Evolutionary conservation across 1,140 invertebrate genomes (phyloP).

Genomic region (Ptiloglossa arizonensis): DNA sequence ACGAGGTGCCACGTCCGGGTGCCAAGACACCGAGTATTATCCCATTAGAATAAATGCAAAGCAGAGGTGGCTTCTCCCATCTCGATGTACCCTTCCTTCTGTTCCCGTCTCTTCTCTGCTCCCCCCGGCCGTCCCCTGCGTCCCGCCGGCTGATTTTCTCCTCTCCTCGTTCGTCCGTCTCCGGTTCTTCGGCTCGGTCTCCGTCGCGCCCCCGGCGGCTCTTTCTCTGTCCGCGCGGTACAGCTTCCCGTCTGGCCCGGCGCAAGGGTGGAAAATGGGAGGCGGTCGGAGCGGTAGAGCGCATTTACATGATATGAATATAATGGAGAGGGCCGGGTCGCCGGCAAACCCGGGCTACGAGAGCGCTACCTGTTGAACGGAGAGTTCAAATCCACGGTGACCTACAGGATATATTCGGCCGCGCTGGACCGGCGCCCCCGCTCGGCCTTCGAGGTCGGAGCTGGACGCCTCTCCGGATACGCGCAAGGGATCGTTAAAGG

Average conservation of each 20-base stretch:
- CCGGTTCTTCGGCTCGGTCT: not conserved
- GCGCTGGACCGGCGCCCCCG: not conserved
- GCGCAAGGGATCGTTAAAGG: too few relatives aligned
- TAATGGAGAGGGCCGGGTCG: slow-evolving; percentile 78
- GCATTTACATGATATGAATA: slow-evolving; percentile 82
- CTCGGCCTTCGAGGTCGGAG: slow-evolving; percentile 11
- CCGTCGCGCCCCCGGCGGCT: too few relatives aligned
- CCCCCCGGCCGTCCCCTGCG: too few relatives aligned
- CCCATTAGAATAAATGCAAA: slow-evolving; percentile 76
- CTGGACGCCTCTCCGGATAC: not conserved
- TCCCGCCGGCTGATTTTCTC: not conserved
- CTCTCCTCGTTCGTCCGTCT: slow-evolving; percentile 3
- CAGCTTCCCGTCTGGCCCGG: slow-evolving; percentile 39
- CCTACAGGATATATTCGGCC: slow-evolving; percentile 65
- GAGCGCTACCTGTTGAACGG: slow-evolving; percentile 80
- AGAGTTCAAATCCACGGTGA: slow-evolving; percentile 76
- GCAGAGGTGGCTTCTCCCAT: slow-evolving; percentile 37
- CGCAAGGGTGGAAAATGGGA: slow-evolving; percentile 65
- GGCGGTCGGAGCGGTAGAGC: slow-evolving; percentile 66
- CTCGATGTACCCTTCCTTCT: slow-evolving; percentile 1
- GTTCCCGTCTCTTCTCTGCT: not conserved
- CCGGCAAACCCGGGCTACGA: slow-evolving; percentile 66
- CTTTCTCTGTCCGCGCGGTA: not conserved
- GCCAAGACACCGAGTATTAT: slow-evolving; percentile 65
- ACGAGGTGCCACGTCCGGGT: slow-evolving; percentile 49